These are phyloP conservation scores for Drosophila sucinea DNA, from an alignment of 1,140 invertebrate genomes.

Conservation along the genomic window DNA sequence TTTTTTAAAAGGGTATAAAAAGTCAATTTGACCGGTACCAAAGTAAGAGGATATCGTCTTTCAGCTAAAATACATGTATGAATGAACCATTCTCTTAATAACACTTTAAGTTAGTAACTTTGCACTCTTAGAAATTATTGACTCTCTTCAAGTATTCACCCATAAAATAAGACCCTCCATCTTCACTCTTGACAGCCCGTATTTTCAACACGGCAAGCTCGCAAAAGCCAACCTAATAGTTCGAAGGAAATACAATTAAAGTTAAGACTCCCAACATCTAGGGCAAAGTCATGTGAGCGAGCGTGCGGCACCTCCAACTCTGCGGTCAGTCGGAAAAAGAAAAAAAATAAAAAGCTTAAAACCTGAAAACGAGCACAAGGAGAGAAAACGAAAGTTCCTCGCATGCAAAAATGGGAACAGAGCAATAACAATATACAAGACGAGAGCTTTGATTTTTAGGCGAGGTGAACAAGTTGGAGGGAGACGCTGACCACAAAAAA, in stretches of 20 bases:
- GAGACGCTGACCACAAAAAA: slow-evolving; percentile 63
- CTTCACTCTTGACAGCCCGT: background rate
- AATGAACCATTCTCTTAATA: background rate
- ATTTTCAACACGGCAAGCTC: background rate
- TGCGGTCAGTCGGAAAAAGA: slow-evolving; percentile 21
- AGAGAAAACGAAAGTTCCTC: slow-evolving; percentile 68
- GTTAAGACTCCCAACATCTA: slow-evolving; percentile 51
- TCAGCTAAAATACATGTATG: no score
- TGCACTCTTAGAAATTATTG: background rate
- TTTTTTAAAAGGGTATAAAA: no score
- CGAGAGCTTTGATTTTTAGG: slow-evolving; percentile 65
- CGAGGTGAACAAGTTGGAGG: slow-evolving; percentile 57
- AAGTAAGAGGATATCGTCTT: no score
- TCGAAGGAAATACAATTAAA: slow-evolving; percentile 39
- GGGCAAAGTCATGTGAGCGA: slow-evolving; percentile 6
- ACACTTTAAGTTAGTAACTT: background rate
- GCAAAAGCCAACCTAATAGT: slow-evolving; percentile 42
- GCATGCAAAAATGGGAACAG: slow-evolving; percentile 72
- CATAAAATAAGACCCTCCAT: slow-evolving; percentile 53
- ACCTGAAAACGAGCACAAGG: slow-evolving; percentile 18
- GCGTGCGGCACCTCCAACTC: slow-evolving; percentile 14
- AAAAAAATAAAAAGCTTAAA: slow-evolving; percentile 4
- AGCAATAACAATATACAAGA: slow-evolving; percentile 64
- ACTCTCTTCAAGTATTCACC: slow-evolving; percentile 9
- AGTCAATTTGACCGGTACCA: no score